Conservation (phyloP, 2,888 invertebrate genomes). For the Andrena fulva region DNA sequence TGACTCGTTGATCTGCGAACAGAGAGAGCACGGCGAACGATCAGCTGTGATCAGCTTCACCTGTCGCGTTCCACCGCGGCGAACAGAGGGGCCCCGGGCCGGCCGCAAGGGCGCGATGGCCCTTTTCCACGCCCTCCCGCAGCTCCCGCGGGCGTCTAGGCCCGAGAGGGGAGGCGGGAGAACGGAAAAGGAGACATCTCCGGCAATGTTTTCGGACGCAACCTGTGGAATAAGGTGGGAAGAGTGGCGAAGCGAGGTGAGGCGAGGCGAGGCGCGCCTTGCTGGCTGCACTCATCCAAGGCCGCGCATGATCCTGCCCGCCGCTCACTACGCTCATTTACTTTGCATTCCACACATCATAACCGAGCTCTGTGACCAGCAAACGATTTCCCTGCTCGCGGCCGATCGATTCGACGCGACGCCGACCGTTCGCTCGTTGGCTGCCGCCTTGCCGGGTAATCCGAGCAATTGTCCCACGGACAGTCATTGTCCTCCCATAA, state of each 20-base stretch:
- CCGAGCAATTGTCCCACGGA: too few species aligned
- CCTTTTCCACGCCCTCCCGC: not conserved
- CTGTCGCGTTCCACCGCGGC: conserved; percentile 1
- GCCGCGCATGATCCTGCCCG: conserved; percentile 70
- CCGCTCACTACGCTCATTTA: conserved; percentile 67
- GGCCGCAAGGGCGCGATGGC: conserved; percentile 2
- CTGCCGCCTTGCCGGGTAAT: too few species aligned
- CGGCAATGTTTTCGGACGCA: conserved; percentile 39
- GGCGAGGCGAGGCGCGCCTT: conserved; percentile 1
- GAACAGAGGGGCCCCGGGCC: conserved; percentile 18
- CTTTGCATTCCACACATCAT: conserved; percentile 77
- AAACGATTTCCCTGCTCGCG: not conserved
- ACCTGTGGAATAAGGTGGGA: conserved; percentile 58
- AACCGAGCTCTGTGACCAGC: conserved; percentile 53
- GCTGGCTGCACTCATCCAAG: conserved; percentile 64
- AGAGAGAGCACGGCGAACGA: conserved; percentile 31
- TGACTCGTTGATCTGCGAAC: conserved; percentile 79
- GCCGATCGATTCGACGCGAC: not conserved
- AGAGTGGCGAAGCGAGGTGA: not conserved
- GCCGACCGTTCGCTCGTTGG: not conserved
- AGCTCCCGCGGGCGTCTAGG: not conserved
- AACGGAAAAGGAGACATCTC: not conserved
- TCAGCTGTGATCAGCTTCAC: conserved; percentile 28
- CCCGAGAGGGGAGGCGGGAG: conserved; percentile 27
- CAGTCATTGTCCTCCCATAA: too few species aligned